A percentile compares a stretch with the other conserved stretches of the same genome.
Evolutionary conservation across 2,888 invertebrate genomes (phyloP).

Genomic region (Xestoiulus laeticollis): DNA sequence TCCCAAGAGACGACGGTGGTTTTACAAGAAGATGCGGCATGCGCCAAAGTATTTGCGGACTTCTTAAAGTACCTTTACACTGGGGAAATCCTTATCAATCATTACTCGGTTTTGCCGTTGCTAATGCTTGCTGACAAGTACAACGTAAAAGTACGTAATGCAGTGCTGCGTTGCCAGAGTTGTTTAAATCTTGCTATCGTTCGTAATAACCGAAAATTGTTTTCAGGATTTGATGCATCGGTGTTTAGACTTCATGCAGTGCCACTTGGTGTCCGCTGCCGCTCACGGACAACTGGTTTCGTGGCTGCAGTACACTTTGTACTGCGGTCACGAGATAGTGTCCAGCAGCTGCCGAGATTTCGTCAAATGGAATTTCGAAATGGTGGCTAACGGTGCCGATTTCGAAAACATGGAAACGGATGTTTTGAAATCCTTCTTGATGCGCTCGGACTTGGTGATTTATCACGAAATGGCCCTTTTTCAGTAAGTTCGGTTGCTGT

Average conservation of each 20-base stretch:
- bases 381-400: constrained; percentile 79
- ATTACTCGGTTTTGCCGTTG: constrained; percentile 85
- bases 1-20: constrained; percentile 84
- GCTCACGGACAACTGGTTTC: constrained; percentile 82
- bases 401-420: constrained; percentile 85
- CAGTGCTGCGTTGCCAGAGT: constrained; percentile 50
- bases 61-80: constrained; percentile 92
- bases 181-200: not conserved
- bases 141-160: constrained; percentile 84
- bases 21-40: constrained; percentile 85
- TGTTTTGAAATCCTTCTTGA: constrained; percentile 77
- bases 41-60: constrained; percentile 84
- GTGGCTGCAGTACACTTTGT: constrained; percentile 90
- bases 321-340: constrained; percentile 79
- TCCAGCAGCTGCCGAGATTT: constrained; percentile 67
- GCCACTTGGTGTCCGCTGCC: constrained; percentile 85
- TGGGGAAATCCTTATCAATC: constrained; percentile 85
- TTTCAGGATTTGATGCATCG: constrained; percentile 79
- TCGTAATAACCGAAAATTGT: not conserved
- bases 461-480: constrained; percentile 88
- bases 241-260: constrained; percentile 87
- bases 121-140: constrained; percentile 93
- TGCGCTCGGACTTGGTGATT: constrained; percentile 87
- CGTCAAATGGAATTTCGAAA: constrained; percentile 88
- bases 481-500: constrained; percentile 67